Conservation (phyloP, 2,797 vertebrate genomes). For the Leptatherina wallacei region DNA sequence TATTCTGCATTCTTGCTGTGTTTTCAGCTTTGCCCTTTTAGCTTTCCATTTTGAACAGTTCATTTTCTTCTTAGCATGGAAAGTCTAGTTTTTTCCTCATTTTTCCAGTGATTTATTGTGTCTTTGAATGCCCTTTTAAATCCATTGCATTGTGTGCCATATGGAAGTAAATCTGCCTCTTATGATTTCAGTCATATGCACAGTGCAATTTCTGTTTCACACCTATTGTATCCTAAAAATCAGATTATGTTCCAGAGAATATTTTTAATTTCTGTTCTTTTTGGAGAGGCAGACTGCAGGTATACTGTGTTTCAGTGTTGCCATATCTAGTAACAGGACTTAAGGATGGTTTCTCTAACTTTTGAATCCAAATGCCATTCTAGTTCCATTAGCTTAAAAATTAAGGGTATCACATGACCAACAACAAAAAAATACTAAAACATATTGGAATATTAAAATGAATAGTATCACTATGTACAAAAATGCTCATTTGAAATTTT, state of each 20-base stretch:
- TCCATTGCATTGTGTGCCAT: constrained; percentile 13
- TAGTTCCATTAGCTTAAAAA: not conserved
- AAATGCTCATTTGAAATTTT: too few species aligned
- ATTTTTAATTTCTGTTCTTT: not conserved
- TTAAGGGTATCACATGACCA: too few species aligned
- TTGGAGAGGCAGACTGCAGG: constrained; percentile 5
- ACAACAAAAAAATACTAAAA: too few species aligned
- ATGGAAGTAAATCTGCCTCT: constrained; percentile 8
- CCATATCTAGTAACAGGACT: not conserved
- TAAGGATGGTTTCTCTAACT: not conserved
- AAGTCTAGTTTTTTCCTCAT: constrained; percentile 4
- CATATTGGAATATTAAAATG: too few species aligned
- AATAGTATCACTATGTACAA: too few species aligned
- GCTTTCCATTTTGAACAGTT: constrained; percentile 39
- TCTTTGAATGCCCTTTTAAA: constrained; percentile 29
- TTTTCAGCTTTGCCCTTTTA: constrained; percentile 24
- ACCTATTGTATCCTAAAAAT: constrained; percentile 21
- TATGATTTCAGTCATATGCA: constrained; percentile 17
- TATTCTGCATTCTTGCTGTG: constrained; percentile 15
- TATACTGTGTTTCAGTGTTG: not conserved
- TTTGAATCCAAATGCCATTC: not conserved
- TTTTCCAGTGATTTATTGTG: constrained; percentile 37
- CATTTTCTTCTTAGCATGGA: constrained; percentile 18
- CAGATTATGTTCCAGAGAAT: constrained; percentile 1
- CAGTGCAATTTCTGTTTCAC: constrained; percentile 15